A percentile compares a stretch with the other conserved stretches of the same genome.
Evolutionary conservation across 2,113 vertebrate genomes (phyloP).

Genomic region (Otus sunia): DNA sequence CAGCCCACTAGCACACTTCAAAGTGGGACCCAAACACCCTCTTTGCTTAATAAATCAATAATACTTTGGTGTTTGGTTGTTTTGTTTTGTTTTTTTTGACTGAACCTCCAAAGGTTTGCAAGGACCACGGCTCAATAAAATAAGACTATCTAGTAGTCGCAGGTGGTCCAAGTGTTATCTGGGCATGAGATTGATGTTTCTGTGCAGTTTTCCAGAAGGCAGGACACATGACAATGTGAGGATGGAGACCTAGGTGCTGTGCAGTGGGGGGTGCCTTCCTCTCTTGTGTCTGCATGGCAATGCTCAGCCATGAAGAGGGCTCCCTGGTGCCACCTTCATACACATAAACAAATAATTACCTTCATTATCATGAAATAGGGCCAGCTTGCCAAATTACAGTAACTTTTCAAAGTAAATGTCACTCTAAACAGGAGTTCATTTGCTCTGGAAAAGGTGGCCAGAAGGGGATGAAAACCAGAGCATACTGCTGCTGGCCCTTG

Average conservation of each 20-base stretch:
- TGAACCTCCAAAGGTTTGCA: not conserved
- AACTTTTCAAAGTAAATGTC: not conserved
- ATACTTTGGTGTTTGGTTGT: not conserved
- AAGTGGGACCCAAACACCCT: not conserved
- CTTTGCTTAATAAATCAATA: not conserved
- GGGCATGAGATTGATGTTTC: not conserved
- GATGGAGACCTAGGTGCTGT: not conserved
- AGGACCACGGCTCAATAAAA: not conserved
- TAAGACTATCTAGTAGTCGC: not conserved
- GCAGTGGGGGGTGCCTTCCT: not conserved
- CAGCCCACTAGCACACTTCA: not conserved
- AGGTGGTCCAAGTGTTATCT: not conserved
- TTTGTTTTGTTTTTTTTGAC: not conserved
- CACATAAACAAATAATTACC: not conserved
- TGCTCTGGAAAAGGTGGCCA: not conserved
- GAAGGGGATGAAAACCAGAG: not conserved
- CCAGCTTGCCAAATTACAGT: not conserved
- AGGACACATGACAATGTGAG: not conserved
- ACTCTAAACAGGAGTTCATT: not conserved
- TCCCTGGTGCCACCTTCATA: not conserved
- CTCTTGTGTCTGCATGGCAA: not conserved
- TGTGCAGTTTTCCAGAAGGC: not conserved
- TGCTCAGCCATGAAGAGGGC: not conserved
- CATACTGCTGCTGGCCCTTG: not conserved
- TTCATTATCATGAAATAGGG: too few species aligned